Conservation (phyloP, 2,797 vertebrate species). For the Mormyrus hasselquistii region DNA sequence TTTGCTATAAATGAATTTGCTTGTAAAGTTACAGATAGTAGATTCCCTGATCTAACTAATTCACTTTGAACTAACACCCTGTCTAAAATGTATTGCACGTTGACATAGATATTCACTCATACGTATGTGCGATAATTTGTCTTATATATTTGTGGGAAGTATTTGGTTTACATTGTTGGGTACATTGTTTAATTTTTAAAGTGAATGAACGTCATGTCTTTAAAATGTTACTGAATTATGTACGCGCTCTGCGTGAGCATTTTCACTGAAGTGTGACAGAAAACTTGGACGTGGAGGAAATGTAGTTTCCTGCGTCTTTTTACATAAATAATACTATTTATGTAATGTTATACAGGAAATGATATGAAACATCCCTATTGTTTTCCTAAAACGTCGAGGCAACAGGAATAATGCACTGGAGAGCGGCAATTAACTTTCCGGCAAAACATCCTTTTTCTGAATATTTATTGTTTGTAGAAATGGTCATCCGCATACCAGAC, state of each 20-base stretch:
- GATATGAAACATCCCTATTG: not conserved
- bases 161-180: not conserved
- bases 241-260: not conserved
- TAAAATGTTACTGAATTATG: not conserved
- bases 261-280: not conserved
- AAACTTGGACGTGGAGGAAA: not conserved
- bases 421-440: slow-evolving; percentile 18
- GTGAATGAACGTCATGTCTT: not conserved
- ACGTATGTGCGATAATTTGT: not conserved
- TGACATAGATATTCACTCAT: not conserved
- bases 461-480: slow-evolving; percentile 14
- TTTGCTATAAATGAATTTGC: not conserved
- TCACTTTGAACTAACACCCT: not conserved
- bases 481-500: not conserved
- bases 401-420: not conserved
- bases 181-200: not conserved
- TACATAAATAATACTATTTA: no score
- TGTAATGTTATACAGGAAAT: slow-evolving; percentile 18
- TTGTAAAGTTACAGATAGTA: not conserved
- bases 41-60: not conserved
- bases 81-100: not conserved
- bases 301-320: not conserved
- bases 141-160: not conserved
- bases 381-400: not conserved
- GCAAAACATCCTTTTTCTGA: slow-evolving; percentile 19